Base-by-base conservation (phyloP, 2,888 invertebrate species). In the Lepidochitona cinerea region DNA sequence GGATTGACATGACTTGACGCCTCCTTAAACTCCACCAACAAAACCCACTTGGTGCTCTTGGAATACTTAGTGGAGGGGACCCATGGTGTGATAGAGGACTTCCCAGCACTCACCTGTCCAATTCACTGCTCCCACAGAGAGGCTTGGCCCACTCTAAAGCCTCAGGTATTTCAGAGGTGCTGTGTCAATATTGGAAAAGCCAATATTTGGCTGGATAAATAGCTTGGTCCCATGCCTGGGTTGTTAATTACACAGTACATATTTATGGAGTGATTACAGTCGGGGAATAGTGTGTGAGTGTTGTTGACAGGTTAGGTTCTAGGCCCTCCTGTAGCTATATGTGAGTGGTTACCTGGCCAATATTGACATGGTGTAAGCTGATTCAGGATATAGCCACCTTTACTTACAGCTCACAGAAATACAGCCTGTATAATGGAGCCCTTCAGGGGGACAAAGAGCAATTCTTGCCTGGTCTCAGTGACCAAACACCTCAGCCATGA, bases 161-260 rank as follows among this genome's bases (percentile, higher is more conserved):
- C 35, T 66, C 12, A 35, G 26, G 66, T 37, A 66, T 66, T 66
- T 66, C 9, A 37, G 66, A 29, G 66, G 66, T 36, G 35, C 33
- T 66, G 4, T 18, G 37, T 37, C 37, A 68, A 68, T 68, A 68
- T 37, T 29, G 32, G 36, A 32, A 35, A 41, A 18, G 18, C 68
- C 37, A 68, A 68, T 68, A 68, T 68, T 68, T 68, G 29, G 9
- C 2, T 26, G 37, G 32, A 32, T 32, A 37, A 68, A 68, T 49
- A 68, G n/a, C 32, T 12, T n/a, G n/a, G 68, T 32, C 23, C 29
- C 5, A 49, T 26, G 68, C 14, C 41, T 68, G 68, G 26, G 68
- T 68, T 41, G 68, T 37, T 68, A 68, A 68, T 68, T 68, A 68
- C 68, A 41, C 68, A 68, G 68, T 68, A 68, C 68, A 68, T 49